Evolutionary conservation across 2,888 invertebrate species (phyloP).

Genomic region (Sympetrum striolatum): DNA sequence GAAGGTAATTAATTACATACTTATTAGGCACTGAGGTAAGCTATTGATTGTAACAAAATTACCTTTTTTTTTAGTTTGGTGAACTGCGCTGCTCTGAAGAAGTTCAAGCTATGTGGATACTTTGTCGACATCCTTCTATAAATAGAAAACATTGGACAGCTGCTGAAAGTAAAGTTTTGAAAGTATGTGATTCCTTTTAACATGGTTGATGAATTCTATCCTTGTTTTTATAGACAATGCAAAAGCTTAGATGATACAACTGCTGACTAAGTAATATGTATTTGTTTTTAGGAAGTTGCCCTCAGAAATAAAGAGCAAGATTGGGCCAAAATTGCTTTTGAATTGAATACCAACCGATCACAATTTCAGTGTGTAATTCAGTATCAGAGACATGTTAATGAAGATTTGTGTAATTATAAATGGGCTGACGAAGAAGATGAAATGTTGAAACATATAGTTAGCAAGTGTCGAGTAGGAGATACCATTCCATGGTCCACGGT

Average conservation of each 20-base stretch:
- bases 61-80: neutral
- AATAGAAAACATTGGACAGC: constrained; percentile 15
- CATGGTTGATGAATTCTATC: neutral
- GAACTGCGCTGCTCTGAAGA: constrained; percentile 16
- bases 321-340: constrained; percentile 51
- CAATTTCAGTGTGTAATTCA: constrained; percentile 50
- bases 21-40: too few relatives aligned
- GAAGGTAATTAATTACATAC: too few relatives aligned
- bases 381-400: constrained; percentile 49
- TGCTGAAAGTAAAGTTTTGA: neutral
- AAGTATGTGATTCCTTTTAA: neutral
- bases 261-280: too few relatives aligned
- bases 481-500: constrained; percentile 57
- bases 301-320: constrained; percentile 41
- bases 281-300: neutral
- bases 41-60: neutral
- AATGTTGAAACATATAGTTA: constrained; percentile 56
- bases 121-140: constrained; percentile 12
- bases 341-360: constrained; percentile 48
- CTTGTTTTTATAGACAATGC: neutral
- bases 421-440: constrained; percentile 60
- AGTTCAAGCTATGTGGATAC: constrained; percentile 11
- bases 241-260: too few relatives aligned
- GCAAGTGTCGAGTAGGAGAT: constrained; percentile 53
- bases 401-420: constrained; percentile 44